phyloP scores from a whole-genome alignment of 2,113 vertebrate genomes.

The Collichthys lucidus region DNA sequence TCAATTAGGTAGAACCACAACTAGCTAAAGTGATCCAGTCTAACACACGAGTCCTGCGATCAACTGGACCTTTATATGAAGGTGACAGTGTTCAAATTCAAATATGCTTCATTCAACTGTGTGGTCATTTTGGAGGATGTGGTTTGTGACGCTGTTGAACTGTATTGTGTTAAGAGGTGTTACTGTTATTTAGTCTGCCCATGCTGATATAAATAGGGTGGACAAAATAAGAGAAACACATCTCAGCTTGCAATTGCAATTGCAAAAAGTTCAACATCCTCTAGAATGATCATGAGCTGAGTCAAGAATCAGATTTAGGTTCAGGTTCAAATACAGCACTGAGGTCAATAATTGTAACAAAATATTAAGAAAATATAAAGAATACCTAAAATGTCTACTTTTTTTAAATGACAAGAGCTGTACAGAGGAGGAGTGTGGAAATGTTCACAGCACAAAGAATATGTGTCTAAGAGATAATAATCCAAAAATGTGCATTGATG shows the following conservation, averaged over 20 bases:
- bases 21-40: background rate
- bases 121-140: background rate
- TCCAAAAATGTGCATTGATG: background rate
- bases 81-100: background rate
- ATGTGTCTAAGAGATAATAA: background rate
- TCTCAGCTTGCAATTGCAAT: background rate
- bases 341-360: background rate
- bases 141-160: background rate
- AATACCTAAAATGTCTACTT: background rate
- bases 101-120: background rate
- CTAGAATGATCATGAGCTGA: background rate
- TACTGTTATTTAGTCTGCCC: background rate
- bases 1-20: background rate
- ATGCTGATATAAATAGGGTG: background rate
- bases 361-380: background rate
- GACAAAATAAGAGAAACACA: slow-evolving; percentile 3
- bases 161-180: background rate
- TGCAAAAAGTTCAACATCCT: background rate
- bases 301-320: background rate
- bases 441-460: background rate
- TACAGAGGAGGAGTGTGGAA: background rate
- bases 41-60: background rate
- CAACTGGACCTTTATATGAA: background rate
- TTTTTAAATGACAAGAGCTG: background rate
- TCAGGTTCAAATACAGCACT: background rate